Evolutionary conservation across 2,888 invertebrate species (phyloP).

Genomic region (Heteromurus nitidus): DNA sequence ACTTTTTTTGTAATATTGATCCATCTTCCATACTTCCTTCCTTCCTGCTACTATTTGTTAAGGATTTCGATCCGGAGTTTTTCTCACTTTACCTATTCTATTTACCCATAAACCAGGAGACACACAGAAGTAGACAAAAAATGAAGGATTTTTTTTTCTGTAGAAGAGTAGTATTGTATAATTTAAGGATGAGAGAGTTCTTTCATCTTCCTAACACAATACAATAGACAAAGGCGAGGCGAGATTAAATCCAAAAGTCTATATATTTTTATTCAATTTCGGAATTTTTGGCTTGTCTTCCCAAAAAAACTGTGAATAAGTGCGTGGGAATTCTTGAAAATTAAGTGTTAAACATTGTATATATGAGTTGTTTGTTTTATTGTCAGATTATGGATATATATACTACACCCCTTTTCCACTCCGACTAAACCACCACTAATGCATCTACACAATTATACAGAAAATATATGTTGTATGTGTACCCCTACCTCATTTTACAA

Average conservation of each 20-base stretch:
- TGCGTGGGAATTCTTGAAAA: slow-evolving; percentile 63
- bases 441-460: not conserved
- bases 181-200: not conserved
- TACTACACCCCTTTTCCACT: not conserved
- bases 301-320: slow-evolving; percentile 17
- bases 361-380: slow-evolving; percentile 29
- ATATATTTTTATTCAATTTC: not conserved
- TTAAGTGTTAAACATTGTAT: slow-evolving; percentile 56
- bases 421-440: no score
- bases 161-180: not conserved
- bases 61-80: no score
- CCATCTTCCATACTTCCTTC: no score
- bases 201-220: no score
- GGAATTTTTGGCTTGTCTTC: not conserved
- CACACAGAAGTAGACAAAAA: no score
- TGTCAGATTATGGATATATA: slow-evolving; percentile 18
- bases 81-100: no score
- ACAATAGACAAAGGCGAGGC: not conserved
- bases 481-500: not conserved
- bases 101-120: no score
- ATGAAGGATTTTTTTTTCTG: slow-evolving; percentile 1
- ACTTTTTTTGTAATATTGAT: no score
- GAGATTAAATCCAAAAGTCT: not conserved
- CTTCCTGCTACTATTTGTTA: no score
- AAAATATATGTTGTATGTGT: not conserved